phyloP scores from a whole-genome alignment of 1,140 invertebrate species.

The Probaryconus sp. region DNA sequence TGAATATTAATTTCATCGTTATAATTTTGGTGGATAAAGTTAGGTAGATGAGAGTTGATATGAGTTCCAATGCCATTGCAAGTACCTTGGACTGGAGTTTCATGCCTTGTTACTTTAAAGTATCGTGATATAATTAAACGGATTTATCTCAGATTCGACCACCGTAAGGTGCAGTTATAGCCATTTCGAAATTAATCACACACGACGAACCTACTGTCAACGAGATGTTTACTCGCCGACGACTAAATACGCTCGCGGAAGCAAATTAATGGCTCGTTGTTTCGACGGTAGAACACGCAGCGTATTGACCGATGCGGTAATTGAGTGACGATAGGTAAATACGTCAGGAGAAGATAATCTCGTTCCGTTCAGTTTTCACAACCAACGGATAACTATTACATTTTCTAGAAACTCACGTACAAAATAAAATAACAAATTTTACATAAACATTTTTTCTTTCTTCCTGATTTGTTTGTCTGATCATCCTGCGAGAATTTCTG shows the following conservation, averaged over 20 bases:
- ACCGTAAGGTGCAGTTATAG: conserved; percentile 41
- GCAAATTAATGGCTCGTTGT: conserved; percentile 74
- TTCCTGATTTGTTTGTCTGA: background rate
- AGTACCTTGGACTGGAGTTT: conserved; percentile 6
- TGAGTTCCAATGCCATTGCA: no score
- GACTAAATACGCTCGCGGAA: conserved; percentile 66
- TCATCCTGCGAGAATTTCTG: no score
- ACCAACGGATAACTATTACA: conserved; percentile 37
- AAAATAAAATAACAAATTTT: conserved; percentile 16
- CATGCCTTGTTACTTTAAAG: conserved; percentile 18
- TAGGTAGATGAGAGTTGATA: no score
- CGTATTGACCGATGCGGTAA: conserved; percentile 72
- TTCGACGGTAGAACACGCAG: conserved; percentile 63
- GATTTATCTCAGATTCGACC: conserved; percentile 30
- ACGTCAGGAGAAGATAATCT: conserved; percentile 64
- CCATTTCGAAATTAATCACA: conserved; percentile 56
- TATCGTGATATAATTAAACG: conserved; percentile 16
- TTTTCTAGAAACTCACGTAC: conserved; percentile 26
- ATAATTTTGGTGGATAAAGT: no score
- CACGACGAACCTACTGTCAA: conserved; percentile 38
- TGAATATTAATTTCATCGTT: no score
- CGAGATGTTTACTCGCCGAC: conserved; percentile 68
- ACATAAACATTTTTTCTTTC: background rate
- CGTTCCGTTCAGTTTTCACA: conserved; percentile 54
- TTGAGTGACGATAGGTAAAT: conserved; percentile 72